phyloP scores from a whole-genome alignment of 1,140 invertebrate genomes.

The Apis dorsata region DNA sequence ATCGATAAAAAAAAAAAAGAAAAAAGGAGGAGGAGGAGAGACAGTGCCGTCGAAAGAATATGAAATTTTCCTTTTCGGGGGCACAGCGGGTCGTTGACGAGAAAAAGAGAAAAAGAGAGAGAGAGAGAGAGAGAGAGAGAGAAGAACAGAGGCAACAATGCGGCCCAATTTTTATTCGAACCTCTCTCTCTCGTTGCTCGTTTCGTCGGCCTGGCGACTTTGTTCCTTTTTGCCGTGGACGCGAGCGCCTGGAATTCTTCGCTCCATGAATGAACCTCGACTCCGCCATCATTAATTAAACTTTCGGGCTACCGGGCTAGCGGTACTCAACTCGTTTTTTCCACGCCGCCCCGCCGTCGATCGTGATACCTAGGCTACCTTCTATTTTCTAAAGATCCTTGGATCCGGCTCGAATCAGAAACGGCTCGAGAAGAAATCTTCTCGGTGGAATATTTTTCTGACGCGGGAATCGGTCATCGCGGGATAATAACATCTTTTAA shows the following conservation, averaged over 20 bases:
- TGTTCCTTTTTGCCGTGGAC: slow-evolving; percentile 51
- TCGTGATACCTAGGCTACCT: not conserved
- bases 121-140: not conserved
- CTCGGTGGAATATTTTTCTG: too few species aligned
- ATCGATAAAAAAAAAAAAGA: not conserved
- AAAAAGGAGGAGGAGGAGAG: slow-evolving; percentile 45
- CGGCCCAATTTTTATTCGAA: slow-evolving; percentile 69
- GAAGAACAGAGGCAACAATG: slow-evolving; percentile 63
- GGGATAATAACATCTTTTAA: too few species aligned
- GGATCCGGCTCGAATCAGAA: too few species aligned
- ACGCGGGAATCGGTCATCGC: too few species aligned
- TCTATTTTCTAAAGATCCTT: not conserved
- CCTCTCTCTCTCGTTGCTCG: slow-evolving; percentile 29
- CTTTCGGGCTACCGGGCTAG: slow-evolving; percentile 62
- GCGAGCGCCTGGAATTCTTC: slow-evolving; percentile 56
- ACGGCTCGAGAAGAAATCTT: too few species aligned
- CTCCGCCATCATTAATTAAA: slow-evolving; percentile 66
- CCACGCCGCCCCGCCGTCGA: not conserved
- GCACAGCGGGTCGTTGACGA: slow-evolving; percentile 55
- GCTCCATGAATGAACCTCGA: slow-evolving; percentile 64
- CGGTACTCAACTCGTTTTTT: slow-evolving; percentile 53
- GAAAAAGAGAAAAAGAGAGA: not conserved
- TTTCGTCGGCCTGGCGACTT: slow-evolving; percentile 38
- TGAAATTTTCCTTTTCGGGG: slow-evolving; percentile 66
- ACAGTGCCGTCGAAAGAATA: slow-evolving; percentile 51